Evolutionary conservation across 2,113 vertebrate species (phyloP).

Genomic region (Hippocampus comes): DNA sequence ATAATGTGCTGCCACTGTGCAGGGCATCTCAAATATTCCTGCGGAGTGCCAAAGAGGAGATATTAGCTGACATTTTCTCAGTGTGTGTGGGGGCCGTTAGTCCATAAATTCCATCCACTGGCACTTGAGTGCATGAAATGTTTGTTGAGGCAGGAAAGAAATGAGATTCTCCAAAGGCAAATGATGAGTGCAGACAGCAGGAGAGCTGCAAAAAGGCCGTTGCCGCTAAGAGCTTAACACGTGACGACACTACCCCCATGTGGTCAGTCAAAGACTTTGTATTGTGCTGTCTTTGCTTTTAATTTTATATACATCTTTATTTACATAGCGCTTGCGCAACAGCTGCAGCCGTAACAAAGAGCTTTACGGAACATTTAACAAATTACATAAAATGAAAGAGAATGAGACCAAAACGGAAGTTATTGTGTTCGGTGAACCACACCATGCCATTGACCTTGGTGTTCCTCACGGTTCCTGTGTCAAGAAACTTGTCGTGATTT

Average conservation of each 20-base stretch:
- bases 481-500: no score
- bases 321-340: no score
- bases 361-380: no score
- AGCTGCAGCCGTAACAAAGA: no score
- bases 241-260: conserved; percentile 38
- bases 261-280: conserved; percentile 5
- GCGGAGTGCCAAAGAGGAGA: conserved; percentile 1
- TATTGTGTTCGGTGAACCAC: no score
- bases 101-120: conserved; percentile 38
- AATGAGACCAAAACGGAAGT: no score
- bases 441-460: no score
- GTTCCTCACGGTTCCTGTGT: no score
- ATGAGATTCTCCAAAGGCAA: conserved; percentile 13
- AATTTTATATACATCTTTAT: no score
- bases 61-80: conserved; percentile 30
- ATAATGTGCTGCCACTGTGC: conserved; percentile 29
- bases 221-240: conserved; percentile 23
- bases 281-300: background rate
- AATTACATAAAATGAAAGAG: no score
- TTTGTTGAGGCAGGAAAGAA: conserved; percentile 26
- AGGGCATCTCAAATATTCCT: conserved; percentile 42
- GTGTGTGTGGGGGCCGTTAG: conserved; percentile 28
- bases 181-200: conserved; percentile 46
- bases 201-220: conserved; percentile 33
- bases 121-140: conserved; percentile 25